Evolutionary conservation across 2,113 vertebrate genomes (phyloP).

Genomic region (Hippocampus comes): DNA sequence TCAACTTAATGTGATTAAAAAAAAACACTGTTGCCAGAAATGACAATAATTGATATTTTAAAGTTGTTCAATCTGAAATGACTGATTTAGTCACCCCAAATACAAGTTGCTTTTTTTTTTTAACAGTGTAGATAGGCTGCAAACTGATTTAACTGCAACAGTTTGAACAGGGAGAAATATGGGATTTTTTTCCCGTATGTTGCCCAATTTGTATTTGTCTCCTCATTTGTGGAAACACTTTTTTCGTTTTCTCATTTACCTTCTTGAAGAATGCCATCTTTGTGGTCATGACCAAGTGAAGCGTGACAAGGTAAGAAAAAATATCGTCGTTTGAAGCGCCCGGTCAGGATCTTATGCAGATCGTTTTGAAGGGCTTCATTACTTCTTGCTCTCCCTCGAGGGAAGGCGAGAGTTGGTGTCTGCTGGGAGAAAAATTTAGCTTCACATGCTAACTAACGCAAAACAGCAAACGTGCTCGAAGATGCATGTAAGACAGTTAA

Average conservation of each 20-base stretch:
- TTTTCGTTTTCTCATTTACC: not conserved
- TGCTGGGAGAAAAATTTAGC: constrained; percentile 2
- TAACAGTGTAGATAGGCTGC: not conserved
- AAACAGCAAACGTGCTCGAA: constrained; percentile 26
- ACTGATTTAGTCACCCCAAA: too few relatives aligned
- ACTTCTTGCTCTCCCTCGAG: constrained; percentile 61
- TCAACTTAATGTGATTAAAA: too few relatives aligned
- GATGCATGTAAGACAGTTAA: not conserved
- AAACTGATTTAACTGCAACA: not conserved
- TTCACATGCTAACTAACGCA: constrained; percentile 15
- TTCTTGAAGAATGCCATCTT: not conserved
- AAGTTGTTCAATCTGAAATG: too few relatives aligned
- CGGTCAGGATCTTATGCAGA: constrained; percentile 48
- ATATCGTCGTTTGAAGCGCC: not conserved
- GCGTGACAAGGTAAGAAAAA: not conserved
- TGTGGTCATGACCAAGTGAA: not conserved
- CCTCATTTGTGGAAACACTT: not conserved
- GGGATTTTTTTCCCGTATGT: not conserved
- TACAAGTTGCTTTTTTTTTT: too few relatives aligned
- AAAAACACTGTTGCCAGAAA: too few relatives aligned
- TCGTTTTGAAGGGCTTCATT: constrained; percentile 70
- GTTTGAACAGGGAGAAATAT: not conserved
- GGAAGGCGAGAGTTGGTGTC: constrained; percentile 24
- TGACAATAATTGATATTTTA: too few relatives aligned
- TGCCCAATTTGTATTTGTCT: not conserved